These are phyloP conservation scores for Drosophila murphyi DNA, from an alignment of 1,140 invertebrate genomes.

Conservation along the genomic window DNA sequence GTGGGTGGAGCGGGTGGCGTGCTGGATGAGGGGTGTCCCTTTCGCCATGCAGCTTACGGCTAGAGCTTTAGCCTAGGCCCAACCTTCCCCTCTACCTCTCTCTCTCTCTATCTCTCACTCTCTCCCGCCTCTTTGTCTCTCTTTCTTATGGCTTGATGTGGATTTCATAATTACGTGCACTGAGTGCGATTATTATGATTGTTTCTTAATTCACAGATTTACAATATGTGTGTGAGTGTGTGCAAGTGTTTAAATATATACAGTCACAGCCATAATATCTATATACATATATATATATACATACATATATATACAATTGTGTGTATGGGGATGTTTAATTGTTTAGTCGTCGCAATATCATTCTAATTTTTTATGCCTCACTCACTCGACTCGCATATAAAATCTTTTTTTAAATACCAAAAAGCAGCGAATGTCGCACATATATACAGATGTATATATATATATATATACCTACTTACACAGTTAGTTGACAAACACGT, in stretches of 20 bases:
- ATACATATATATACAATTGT: background rate
- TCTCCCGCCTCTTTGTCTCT: background rate
- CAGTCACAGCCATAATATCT: background rate
- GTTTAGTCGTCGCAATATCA: conserved; percentile 19
- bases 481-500: too few species aligned
- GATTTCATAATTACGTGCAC: conserved; percentile 66
- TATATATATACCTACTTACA: too few species aligned
- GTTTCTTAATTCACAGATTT: conserved; percentile 70
- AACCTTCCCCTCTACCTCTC: background rate
- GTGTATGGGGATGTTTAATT: conserved; percentile 18
- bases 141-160: conserved; percentile 41
- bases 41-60: conserved; percentile 40
- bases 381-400: conserved; percentile 11
- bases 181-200: conserved; percentile 65
- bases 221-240: conserved; percentile 43
- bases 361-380: conserved; percentile 24
- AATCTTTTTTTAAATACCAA: conserved; percentile 23
- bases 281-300: background rate
- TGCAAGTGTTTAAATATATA: background rate
- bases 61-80: conserved; percentile 43
- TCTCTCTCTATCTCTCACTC: too few species aligned
- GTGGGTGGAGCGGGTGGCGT: background rate
- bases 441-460: too few species aligned
- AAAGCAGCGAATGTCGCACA: conserved; percentile 13
- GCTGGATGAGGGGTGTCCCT: background rate